phyloP scores from a whole-genome alignment of 1,140 invertebrate species.

The Drosophila nebulosa region DNA sequence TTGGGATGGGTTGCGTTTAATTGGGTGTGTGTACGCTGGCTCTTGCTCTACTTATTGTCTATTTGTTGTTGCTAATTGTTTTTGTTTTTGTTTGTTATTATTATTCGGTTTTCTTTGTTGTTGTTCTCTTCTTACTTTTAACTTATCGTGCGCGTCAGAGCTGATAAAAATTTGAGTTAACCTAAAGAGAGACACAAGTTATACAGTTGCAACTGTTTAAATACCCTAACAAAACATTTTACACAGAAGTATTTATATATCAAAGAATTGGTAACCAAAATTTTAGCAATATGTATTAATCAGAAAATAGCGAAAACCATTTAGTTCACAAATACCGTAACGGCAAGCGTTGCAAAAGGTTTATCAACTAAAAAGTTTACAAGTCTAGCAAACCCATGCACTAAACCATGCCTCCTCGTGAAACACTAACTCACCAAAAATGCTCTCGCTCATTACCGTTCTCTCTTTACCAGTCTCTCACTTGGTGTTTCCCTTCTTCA shows the following conservation, averaged over 20 bases:
- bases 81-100: slow-evolving; percentile 64
- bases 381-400: neutral
- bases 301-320: neutral
- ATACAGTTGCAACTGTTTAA: neutral
- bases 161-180: slow-evolving; percentile 59
- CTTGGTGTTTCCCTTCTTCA: neutral
- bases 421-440: slow-evolving; percentile 19
- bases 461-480: slow-evolving; percentile 12
- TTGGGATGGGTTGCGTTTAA: slow-evolving; percentile 34
- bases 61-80: slow-evolving; percentile 68
- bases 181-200: slow-evolving; percentile 5
- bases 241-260: too few species aligned
- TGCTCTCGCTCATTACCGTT: slow-evolving; percentile 9
- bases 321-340: neutral
- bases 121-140: slow-evolving; percentile 40
- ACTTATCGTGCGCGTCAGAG: slow-evolving; percentile 46
- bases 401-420: neutral
- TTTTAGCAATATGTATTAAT: too few species aligned
- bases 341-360: neutral
- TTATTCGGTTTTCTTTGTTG: slow-evolving; percentile 8
- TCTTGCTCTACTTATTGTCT: slow-evolving; percentile 53
- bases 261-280: too few species aligned
- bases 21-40: slow-evolving; percentile 24
- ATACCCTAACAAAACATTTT: slow-evolving; percentile 1
- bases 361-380: neutral